phyloP scores from a whole-genome alignment of 2,888 invertebrate species.

The Standfussiana lucernea region DNA sequence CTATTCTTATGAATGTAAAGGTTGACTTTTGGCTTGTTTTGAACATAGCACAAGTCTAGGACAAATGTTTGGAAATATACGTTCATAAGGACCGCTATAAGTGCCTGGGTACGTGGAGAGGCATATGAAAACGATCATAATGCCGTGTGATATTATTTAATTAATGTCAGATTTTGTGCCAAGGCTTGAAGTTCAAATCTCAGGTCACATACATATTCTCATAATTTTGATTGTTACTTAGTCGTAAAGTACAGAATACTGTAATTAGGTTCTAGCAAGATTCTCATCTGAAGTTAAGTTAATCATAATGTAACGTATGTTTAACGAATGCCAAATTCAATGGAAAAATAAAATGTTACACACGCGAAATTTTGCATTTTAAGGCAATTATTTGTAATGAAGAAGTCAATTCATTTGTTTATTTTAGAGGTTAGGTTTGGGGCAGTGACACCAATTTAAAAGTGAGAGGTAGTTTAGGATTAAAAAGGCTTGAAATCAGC shows the following conservation, averaged over 20 bases:
- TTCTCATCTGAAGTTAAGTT: conserved; percentile 41
- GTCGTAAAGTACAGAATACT: conserved; percentile 30
- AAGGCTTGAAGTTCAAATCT: conserved; percentile 63
- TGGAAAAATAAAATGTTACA: conserved; percentile 37
- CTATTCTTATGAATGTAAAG: background rate
- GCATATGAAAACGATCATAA: conserved; percentile 19
- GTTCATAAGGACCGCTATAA: background rate
- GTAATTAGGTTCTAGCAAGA: conserved; percentile 48
- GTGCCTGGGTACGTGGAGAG: background rate
- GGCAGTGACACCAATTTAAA: conserved; percentile 6
- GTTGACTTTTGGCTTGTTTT: background rate
- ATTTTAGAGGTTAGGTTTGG: background rate
- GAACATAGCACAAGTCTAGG: background rate
- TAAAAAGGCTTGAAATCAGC: background rate
- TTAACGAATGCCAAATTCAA: conserved; percentile 45
- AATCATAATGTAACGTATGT: conserved; percentile 55
- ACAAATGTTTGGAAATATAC: background rate
- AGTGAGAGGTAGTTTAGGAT: background rate
- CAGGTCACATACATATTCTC: conserved; percentile 58
- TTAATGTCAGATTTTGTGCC: conserved; percentile 43
- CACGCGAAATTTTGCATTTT: conserved; percentile 53
- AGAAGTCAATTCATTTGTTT: conserved; percentile 41
- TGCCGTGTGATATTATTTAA: conserved; percentile 9
- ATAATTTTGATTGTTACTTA: conserved; percentile 54
- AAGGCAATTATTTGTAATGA: conserved; percentile 31